Base-by-base conservation (phyloP, 2,888 invertebrate genomes). In the Rhagophthalmus giganteus region DNA sequence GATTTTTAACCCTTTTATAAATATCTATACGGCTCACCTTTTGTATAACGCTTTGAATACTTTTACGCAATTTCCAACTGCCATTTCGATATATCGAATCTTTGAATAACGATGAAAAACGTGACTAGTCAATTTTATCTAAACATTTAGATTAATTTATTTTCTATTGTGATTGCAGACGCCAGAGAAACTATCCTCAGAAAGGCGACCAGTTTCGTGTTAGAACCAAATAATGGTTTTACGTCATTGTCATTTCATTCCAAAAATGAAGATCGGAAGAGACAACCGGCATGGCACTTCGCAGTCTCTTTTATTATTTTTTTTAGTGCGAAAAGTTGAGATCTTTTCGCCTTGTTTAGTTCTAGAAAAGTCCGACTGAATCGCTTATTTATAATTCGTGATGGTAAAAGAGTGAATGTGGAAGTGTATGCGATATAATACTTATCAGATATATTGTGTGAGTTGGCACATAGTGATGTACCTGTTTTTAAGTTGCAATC, bases 181-280 rank as follows among this genome's bases (percentile, higher is more conserved):
- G 60, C 78, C 81, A 63, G 83, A 83, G 70, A 83, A 83, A 71
- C 77, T 82, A 66, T 79, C 81, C 57, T 78, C 79, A 47, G 83
- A 83, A 71, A 80, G 82, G 75, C 77, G 81, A 67, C 72, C 71
- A 35, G 68, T 73, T 34, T 70, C 72, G 41, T 71, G 70, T 58
- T 73, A 66, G 68, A 42, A 49, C 52, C 46, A 37, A 45, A 41
- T n/a, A 9, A 14, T 34, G 24, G 35, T 45, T 28, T 25, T 48
- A 45, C 52, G 37, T 57, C 57, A 53, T 59, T 41, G 39, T 48
- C 48, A 45, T 45, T 52, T 55, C 59, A 57, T 57, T 59, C 57
- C 59, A 57, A 53, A 50, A 39, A 12, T 26, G 24, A 42, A 46
- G 34, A 51, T 16, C 12, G 40, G n/a, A 24, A 33, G 20, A 13